Percentiles rank a stretch among this genome's conserved stretches.
phyloP scores from a whole-genome alignment of 1,140 invertebrate species.

The Andrena cerasifolii region DNA sequence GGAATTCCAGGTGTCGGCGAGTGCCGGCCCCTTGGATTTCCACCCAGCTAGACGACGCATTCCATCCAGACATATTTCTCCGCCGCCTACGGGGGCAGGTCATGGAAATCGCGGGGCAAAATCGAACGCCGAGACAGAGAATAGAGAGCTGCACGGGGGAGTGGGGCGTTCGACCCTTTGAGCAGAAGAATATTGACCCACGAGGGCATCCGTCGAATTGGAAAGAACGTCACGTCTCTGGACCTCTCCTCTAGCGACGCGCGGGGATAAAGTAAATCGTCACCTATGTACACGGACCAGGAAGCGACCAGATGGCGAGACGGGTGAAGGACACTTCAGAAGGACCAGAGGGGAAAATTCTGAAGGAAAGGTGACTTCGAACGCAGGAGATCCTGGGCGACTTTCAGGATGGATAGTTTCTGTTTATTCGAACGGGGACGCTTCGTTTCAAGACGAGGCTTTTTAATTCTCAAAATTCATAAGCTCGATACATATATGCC shows the following conservation, averaged over 20 bases:
- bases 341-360: conserved; percentile 27
- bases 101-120: conserved; percentile 14
- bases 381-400: not conserved
- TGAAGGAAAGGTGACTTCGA: conserved; percentile 35
- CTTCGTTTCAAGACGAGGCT: too few species aligned
- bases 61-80: conserved; percentile 31
- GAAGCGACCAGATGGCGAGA: conserved; percentile 39
- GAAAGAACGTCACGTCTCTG: conserved; percentile 46
- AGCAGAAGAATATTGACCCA: conserved; percentile 29
- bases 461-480: too few species aligned
- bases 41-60: conserved; percentile 34
- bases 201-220: conserved; percentile 27
- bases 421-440: conserved; percentile 19
- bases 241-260: not conserved
- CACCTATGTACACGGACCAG: conserved; percentile 54
- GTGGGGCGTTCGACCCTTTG: not conserved
- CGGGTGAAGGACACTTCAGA: conserved; percentile 48
- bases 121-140: conserved; percentile 18
- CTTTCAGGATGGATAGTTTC: not conserved
- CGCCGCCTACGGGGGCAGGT: not conserved
- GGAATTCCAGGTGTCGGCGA: conserved; percentile 48
- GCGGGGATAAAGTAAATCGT: conserved; percentile 60
- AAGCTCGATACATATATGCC: too few species aligned
- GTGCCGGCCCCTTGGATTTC: conserved; percentile 41
- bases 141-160: not conserved